Conservation (phyloP, 2,113 vertebrate genomes). For the Hirundichthys speculiger region DNA sequence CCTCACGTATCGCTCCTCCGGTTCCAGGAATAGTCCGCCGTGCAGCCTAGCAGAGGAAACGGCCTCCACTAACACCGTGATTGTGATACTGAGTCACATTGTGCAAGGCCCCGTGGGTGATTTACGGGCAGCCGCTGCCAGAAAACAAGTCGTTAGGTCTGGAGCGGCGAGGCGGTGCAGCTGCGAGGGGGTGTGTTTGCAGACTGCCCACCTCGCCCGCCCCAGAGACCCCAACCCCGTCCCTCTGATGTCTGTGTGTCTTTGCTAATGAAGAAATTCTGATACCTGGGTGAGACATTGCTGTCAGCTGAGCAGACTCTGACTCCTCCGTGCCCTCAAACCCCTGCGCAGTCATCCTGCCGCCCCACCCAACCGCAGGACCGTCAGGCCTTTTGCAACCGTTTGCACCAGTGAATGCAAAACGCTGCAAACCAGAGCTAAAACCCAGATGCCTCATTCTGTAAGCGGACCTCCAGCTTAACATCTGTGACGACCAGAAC, state of each 20-base stretch:
- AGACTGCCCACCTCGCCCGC: conserved; percentile 59
- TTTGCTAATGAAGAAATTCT: conserved; percentile 86
- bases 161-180: conserved; percentile 63
- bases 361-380: conserved; percentile 38
- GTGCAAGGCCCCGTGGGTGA: conserved; percentile 56
- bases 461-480: too few species aligned
- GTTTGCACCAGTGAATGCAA: too few species aligned
- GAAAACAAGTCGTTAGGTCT: conserved; percentile 77
- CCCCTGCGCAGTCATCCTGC: conserved; percentile 36
- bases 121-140: conserved; percentile 67
- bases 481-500: too few species aligned
- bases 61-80: conserved; percentile 46
- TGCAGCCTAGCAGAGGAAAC: conserved; percentile 12
- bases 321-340: conserved; percentile 60
- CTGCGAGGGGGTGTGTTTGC: conserved; percentile 73
- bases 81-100: conserved; percentile 64
- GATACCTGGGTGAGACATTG: conserved; percentile 84
- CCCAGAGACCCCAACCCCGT: conserved; percentile 52
- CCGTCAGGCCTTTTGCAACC: conserved; percentile 31
- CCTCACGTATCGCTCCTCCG: conserved; percentile 35
- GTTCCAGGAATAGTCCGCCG: conserved; percentile 62
- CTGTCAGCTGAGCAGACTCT: conserved; percentile 79
- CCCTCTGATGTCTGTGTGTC: conserved; percentile 84
- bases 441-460: too few species aligned
- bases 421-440: too few species aligned